Base-by-base conservation (phyloP, 2,888 invertebrate species). In the Acleris laterana region DNA sequence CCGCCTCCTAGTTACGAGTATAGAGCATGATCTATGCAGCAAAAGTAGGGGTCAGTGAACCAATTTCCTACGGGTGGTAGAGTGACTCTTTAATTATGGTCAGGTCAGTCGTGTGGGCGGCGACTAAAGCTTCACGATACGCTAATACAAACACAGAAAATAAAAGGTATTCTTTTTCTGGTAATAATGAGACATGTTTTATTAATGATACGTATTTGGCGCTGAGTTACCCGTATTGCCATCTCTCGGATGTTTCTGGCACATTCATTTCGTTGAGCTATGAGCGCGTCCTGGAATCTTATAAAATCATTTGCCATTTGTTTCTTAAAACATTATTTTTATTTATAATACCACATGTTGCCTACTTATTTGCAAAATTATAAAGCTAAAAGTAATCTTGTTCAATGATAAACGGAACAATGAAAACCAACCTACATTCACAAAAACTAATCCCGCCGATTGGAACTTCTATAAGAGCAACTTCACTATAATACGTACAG, bases 21-120 rank as follows among this genome's bases (percentile, higher is more conserved):
- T 63, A 64, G 32, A 61, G 52, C 48, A 66, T 62, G 60, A 66
- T 66, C 66, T 66, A 66, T 66, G 57, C 57, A 66, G 32, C 20
- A 48, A 57, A 55, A 61, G 53, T 28, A 20, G 17, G 46, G 62
- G 62, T 48, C 51, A 52, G n/a, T 19, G 57, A 56, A 62, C 57
- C 51, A n/a, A 44, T 51, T 51, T 48, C 48, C 25, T 17, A 49
- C 19, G 48, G 49, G 55, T 62, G 57, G 57, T 52, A 46, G 38
- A 57, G 51, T 51, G 38, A 60, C 66, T 66, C 22, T 22, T 66
- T 62, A 66, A 62, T 66, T 32, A 52, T 57, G 46, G 28, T 55
- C 20, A 66, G 61, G 57, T 44, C 25, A 58, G n/a, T 52, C 25
- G n/a, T 52, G 57, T 57, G 48, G 42, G 48, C 56, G 55, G 19